Evolutionary conservation across 2,797 vertebrate species (phyloP).

Genomic region (Decapterus maruadsi): DNA sequence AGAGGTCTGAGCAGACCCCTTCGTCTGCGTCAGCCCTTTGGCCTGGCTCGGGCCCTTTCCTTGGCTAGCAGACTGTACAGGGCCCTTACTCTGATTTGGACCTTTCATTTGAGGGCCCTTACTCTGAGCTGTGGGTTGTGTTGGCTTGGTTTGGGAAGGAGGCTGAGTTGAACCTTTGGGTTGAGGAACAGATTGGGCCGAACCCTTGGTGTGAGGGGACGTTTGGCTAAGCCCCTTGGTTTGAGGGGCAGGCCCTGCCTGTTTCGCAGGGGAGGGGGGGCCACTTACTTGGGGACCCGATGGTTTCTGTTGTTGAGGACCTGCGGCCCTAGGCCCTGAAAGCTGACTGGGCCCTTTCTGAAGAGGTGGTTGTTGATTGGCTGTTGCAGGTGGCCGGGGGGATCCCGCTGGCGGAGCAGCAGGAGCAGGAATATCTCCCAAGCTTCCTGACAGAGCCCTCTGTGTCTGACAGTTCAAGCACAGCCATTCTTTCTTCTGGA

Average conservation of each 20-base stretch:
- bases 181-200: conserved; percentile 63
- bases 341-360: conserved; percentile 84
- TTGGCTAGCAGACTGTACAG: conserved; percentile 70
- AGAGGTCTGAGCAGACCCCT: conserved; percentile 71
- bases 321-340: conserved; percentile 82
- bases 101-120: conserved; percentile 73
- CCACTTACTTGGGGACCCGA: conserved; percentile 88
- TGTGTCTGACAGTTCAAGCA: conserved; percentile 99
- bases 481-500: conserved; percentile 99
- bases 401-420: conserved; percentile 84
- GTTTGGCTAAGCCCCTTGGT: conserved; percentile 79
- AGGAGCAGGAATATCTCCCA: conserved; percentile 90
- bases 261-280: conserved; percentile 87
- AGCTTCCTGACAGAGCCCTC: conserved; percentile 94
- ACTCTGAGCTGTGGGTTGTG: conserved; percentile 68
- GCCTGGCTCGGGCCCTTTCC: conserved; percentile 67
- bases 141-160: conserved; percentile 65
- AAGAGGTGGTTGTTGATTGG: conserved; percentile 82
- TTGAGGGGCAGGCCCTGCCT: conserved; percentile 85
- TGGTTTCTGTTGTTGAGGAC: conserved; percentile 85
- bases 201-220: conserved; percentile 73
- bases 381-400: conserved; percentile 82
- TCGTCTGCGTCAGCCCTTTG: conserved; percentile 77
- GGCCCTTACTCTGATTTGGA: conserved; percentile 72
- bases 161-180: conserved; percentile 62